Evolutionary conservation across 2,797 vertebrate genomes (phyloP), one percentile per base, ranked within the genome.

Genomic region (Neosilurus mollespiculum): DNA sequence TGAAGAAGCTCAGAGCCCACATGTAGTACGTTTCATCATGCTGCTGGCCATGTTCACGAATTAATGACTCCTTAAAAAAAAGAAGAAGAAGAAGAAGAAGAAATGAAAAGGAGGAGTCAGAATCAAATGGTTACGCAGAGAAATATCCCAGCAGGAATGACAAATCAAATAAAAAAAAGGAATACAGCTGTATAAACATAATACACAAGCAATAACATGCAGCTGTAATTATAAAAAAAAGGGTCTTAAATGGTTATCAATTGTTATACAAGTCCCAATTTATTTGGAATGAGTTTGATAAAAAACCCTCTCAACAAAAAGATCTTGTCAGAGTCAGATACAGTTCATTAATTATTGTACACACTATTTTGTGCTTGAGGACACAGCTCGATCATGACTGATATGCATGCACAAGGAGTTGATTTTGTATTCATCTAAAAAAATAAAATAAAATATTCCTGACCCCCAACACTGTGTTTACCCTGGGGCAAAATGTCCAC

Each of bases 1-100:
- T 99, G 90, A 99, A 99, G 90, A 99, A 99, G 88, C 94, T 94
- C n/a, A 96, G 92, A 0, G 97, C 95, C 97, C 98, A 99, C 62
- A 99, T 93, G 92, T 97, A 99, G 89, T 98, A 99, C 0, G 96
- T 98, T 91, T 99, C 98, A 1, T 99, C 97, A 0, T 98, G 97
- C 84, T 98, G 93, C 90, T 99, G 96, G 0, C 95, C 94, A 88
- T 94, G 95, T 89, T 98, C 97, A 67, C 96, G 94, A 81, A 97
- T 93, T 70, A 99, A 90, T 65, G 93, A 95, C 89, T 98, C 97
- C 98, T 99, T 86, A 62, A 70, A 14, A 53, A 16, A 12, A 15
- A 10, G 14, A n/a, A 49, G 81, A 14, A 51, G 22, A 9, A 5
- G 30, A 6, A 22, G 7, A 56, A 30, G 1, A 14, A 15, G 12